Evolutionary conservation across 37 sponge, comb jelly and placozoan species (phyloP), one percentile per base, ranked within the genome.

Genomic region (Chondrilla cf. caribensis): DNA sequence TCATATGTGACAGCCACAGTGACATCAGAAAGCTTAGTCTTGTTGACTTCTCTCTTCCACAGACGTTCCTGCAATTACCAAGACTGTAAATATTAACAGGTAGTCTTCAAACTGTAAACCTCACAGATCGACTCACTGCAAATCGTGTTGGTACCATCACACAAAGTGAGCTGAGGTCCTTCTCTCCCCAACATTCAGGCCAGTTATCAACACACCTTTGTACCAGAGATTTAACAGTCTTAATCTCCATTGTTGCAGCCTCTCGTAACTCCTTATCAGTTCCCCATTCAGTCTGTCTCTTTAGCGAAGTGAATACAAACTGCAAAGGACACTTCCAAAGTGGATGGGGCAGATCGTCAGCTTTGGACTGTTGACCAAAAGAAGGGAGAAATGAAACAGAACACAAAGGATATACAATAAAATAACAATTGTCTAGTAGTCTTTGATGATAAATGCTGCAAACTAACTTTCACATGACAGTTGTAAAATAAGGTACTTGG

Each of bases 401-500:
- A n/a, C n/a, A n/a, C n/a, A n/a, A n/a, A n/a, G n/a, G n/a, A n/a
- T n/a, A n/a, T n/a, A n/a, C n/a, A n/a, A n/a, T n/a, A n/a, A n/a
- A n/a, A n/a, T n/a, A n/a, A n/a, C n/a, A n/a, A n/a, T n/a, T n/a
- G n/a, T n/a, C n/a, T n/a, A n/a, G n/a, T n/a, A n/a, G n/a, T n/a
- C n/a, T n/a, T n/a, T n/a, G n/a, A n/a, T n/a, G n/a, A n/a, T n/a
- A n/a, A n/a, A n/a, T n/a, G n/a, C n/a, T n/a, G n/a, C n/a, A n/a
- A n/a, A 31, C 65, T 35, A 29, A 60, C 81, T 39, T 84, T 2
- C 2, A 93, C 73, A 0, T 75, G 77, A 2, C 84, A 89, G 40
- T 58, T 55, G 37, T 89, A 93, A 60, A 88, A 93, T 2, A 93
- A 81, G n/a, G 73, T 70, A 33, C 90, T 89, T 9, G 93, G 84